Base-by-base conservation (phyloP, 1,140 invertebrate genomes). In the Batillaria attramentaria region DNA sequence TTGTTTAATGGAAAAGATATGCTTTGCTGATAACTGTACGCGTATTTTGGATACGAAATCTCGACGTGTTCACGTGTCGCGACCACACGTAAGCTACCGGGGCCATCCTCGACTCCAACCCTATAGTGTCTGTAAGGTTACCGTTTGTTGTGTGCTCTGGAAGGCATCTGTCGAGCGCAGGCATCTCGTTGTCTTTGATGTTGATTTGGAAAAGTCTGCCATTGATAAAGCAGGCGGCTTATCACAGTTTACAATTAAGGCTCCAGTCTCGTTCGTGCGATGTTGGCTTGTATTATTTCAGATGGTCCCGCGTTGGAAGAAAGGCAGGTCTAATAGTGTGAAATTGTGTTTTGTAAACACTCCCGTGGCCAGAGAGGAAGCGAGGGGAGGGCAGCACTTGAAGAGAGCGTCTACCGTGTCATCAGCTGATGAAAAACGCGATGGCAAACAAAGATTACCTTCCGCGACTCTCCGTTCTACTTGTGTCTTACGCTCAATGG, bases 311-410 rank as follows among this genome's bases (percentile, higher is more conserved):
- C 20, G 31, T 20, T 24, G 24, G 57, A 60, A 60, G 57, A 60
- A 60, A 60, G 57, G 57, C 57, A 10, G 24, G 57, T 60, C 57
- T 60, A 60, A 60, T 60, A 28, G 57, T 60, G 57, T 60, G 57
- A 60, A 60, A 60, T 60, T 60, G 57, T 60, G 57, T 60, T 60
- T 60, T 60, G 57, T 60, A 60, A 60, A 60, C 57, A 60, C 5
- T 5, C 57, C 20, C 6, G 5, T 6, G 57, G 5, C 31, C 6
- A 20, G 5, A 4, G 5, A 6, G 24, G 57, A 50, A 50, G 57
- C 24, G 24, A 60, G 8, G 57, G 6, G 24, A 24, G 57, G 6
- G 24, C 57, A 6, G 20, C 57, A 60, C 57, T 60, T 60, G 31
- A 24, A 28, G 24, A n/a, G 24, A 28, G 5, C 24, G 8, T 13